Percentiles rank a stretch among this genome's conserved stretches.
Conservation (phyloP, 2,888 invertebrate genomes). For the Idaea straminata region DNA sequence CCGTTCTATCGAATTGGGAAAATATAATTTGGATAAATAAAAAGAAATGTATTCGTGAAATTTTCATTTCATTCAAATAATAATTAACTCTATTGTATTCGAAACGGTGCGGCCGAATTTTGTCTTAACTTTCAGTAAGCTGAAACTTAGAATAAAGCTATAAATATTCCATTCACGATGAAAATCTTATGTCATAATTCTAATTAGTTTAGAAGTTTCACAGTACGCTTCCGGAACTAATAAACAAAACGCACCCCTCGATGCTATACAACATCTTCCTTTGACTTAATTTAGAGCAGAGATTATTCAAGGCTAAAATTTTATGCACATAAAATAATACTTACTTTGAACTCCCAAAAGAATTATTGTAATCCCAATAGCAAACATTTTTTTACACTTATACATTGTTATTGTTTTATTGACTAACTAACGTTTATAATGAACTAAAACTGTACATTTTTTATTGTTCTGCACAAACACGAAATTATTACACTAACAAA, state of each 20-base stretch:
- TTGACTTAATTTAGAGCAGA: constrained; percentile 4
- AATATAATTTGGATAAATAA: too few species aligned
- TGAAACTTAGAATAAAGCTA: neutral
- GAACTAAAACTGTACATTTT: neutral
- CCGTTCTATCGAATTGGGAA: too few species aligned
- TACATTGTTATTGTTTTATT: constrained; percentile 17
- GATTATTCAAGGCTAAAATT: constrained; percentile 8
- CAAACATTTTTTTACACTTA: constrained; percentile 37
- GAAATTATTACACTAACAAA: constrained; percentile 1
- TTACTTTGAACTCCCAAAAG: constrained; percentile 45
- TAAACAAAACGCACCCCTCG: neutral
- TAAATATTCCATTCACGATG: neutral
- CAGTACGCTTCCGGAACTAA: neutral
- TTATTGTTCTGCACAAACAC: constrained; percentile 10
- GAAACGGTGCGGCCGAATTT: neutral
- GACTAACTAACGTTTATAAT: constrained; percentile 25
- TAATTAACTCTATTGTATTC: neutral
- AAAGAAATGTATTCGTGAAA: too few species aligned
- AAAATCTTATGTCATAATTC: neutral
- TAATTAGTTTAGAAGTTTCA: neutral
- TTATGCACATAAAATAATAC: constrained; percentile 22
- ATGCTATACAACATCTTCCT: neutral
- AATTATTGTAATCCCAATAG: constrained; percentile 39
- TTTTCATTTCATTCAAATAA: too few species aligned
- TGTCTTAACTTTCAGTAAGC: neutral